Conservation (phyloP, 2,888 invertebrate species). For the Cryptocephalus moraei region DNA sequence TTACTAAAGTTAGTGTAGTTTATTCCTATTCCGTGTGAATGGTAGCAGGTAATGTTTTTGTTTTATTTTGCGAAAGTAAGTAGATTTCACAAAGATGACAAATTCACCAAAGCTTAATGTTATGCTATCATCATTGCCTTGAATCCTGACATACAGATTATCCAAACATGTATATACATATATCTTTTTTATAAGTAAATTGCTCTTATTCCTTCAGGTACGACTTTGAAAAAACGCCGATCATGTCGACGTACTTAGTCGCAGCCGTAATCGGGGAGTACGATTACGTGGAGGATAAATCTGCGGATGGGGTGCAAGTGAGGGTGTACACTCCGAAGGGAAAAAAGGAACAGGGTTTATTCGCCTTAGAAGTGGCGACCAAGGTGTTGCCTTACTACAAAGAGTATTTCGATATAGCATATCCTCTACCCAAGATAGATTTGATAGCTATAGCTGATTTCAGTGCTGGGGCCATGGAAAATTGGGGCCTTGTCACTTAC, state of each 20-base stretch:
- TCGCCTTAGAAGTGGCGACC: slow-evolving; percentile 86
- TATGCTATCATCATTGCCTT: too few relatives aligned
- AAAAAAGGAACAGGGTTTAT: slow-evolving; percentile 84
- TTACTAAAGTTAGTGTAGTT: too few relatives aligned
- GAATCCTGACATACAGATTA: too few relatives aligned
- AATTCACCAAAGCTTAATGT: too few relatives aligned
- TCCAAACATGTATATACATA: too few relatives aligned
- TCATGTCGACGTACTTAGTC: slow-evolving; percentile 93
- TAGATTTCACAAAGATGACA: too few relatives aligned
- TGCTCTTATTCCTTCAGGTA: slow-evolving; percentile 14
- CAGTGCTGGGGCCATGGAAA: slow-evolving; percentile 94
- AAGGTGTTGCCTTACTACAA: slow-evolving; percentile 90
- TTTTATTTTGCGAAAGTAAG: too few relatives aligned
- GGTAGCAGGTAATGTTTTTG: too few relatives aligned
- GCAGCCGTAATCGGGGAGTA: slow-evolving; percentile 93
- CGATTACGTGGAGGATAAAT: slow-evolving; percentile 80
- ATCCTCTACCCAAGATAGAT: slow-evolving; percentile 94
- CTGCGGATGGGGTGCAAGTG: slow-evolving; percentile 71
- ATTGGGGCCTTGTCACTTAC: slow-evolving; percentile 93
- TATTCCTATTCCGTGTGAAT: too few relatives aligned
- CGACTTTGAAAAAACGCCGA: slow-evolving; percentile 73
- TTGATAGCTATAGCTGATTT: slow-evolving; percentile 94
- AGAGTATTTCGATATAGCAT: slow-evolving; percentile 88
- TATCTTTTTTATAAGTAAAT: too few relatives aligned
- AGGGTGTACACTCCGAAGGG: slow-evolving; percentile 81